Evolutionary conservation across 2,797 vertebrate genomes (phyloP).

Genomic region (Siniperca scherzeri): DNA sequence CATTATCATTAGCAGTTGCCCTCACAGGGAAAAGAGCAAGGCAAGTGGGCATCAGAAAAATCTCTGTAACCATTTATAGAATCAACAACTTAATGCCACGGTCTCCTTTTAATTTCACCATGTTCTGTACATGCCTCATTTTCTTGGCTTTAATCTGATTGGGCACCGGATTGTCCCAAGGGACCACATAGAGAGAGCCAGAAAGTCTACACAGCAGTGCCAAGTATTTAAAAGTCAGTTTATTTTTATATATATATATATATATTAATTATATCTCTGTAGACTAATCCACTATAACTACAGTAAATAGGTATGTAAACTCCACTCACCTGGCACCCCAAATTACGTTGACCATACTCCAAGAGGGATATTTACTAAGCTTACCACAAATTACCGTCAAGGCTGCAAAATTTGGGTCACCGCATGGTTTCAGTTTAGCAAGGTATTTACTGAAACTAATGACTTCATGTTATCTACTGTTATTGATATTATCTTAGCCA

Average conservation of each 20-base stretch:
- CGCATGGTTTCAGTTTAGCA: background rate
- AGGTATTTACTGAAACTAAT: background rate
- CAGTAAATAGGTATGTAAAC: background rate
- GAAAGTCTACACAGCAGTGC: background rate
- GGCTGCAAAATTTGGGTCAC: background rate
- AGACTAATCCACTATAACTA: background rate
- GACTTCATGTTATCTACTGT: background rate
- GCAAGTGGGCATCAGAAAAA: background rate
- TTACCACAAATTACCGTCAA: background rate
- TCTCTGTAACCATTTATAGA: background rate
- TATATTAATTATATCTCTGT: no score
- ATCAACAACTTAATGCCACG: background rate
- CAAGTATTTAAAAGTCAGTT: constrained; percentile 1
- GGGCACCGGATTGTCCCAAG: background rate
- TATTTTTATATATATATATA: no score
- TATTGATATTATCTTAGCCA: no score
- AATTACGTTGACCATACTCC: background rate
- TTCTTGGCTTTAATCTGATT: constrained; percentile 7
- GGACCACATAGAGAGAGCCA: background rate
- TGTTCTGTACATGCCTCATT: background rate
- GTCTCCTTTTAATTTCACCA: background rate
- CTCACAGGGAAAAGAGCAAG: background rate
- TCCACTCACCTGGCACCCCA: background rate
- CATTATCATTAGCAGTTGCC: background rate
- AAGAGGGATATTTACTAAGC: background rate